Evolutionary conservation across 2,888 invertebrate species (phyloP).

Genomic region (Agrypnus murinus): DNA sequence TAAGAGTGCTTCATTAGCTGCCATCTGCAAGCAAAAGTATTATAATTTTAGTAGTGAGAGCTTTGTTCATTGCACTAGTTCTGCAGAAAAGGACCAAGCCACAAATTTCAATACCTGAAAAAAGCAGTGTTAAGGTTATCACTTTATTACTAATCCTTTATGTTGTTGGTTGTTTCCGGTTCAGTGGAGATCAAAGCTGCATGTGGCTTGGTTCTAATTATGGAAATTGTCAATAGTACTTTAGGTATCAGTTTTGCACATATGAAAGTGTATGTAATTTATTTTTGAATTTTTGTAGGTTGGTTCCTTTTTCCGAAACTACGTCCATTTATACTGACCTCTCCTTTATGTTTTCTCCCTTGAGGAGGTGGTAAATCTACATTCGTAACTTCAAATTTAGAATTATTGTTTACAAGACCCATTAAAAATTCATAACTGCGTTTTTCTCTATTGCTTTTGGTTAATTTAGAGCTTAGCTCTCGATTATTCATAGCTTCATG

Average conservation of each 20-base stretch:
- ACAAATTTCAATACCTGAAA: too few relatives aligned
- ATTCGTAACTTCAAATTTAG: conserved; percentile 67
- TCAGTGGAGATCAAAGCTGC: too few relatives aligned
- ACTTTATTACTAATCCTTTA: too few relatives aligned
- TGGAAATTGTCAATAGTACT: too few relatives aligned
- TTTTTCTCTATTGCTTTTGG: conserved; percentile 63
- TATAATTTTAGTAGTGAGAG: neutral
- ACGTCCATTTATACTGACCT: conserved; percentile 29
- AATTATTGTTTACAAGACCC: conserved; percentile 69
- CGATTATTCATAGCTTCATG: conserved; percentile 70
- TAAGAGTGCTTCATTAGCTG: conserved; percentile 66
- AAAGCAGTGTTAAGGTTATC: too few relatives aligned
- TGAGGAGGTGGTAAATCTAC: conserved; percentile 56
- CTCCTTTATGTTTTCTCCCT: conserved; percentile 27
- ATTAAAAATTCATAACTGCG: conserved; percentile 69
- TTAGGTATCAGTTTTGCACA: too few relatives aligned
- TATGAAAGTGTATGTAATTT: too few relatives aligned
- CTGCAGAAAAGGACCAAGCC: too few relatives aligned
- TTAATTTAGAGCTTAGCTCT: conserved; percentile 60
- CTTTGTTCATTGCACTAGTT: conserved; percentile 12
- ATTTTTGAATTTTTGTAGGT: too few relatives aligned
- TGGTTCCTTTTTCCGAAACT: too few relatives aligned
- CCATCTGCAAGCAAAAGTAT: conserved; percentile 50
- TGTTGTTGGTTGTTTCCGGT: too few relatives aligned
- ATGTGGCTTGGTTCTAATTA: too few relatives aligned